These are phyloP conservation scores for Lucilia sericata DNA, from an alignment of 1,140 invertebrate genomes.

Conservation along the genomic window DNA sequence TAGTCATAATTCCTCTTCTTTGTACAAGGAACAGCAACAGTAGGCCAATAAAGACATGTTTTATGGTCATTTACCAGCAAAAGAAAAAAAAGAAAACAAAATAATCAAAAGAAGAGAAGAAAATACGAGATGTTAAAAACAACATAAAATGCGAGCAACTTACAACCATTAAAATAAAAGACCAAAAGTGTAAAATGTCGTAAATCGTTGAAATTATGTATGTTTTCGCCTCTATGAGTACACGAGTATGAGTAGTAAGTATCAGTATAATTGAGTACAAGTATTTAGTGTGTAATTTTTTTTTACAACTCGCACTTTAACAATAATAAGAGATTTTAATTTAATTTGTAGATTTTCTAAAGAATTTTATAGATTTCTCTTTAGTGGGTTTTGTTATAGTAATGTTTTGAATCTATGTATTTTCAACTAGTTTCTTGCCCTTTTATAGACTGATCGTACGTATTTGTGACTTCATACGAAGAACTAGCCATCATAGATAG, in stretches of 20 bases:
- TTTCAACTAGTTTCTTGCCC: neutral
- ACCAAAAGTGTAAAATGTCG: neutral
- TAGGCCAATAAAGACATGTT: slow-evolving; percentile 23
- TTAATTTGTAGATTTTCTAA: slow-evolving; percentile 6
- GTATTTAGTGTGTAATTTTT: too few species aligned
- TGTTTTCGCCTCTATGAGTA: neutral
- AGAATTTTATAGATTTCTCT: neutral
- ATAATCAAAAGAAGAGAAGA: neutral
- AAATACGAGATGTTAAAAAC: too few species aligned
- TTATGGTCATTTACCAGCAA: neutral
- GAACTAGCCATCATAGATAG: neutral
- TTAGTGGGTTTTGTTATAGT: neutral
- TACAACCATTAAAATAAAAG: neutral
- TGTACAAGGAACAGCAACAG: neutral
- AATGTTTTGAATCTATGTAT: neutral
- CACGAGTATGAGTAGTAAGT: neutral
- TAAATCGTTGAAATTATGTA: neutral
- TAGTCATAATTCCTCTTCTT: neutral
- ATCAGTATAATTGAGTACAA: too few species aligned
- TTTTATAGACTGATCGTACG: neutral
- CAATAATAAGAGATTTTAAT: neutral
- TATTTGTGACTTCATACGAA: neutral
- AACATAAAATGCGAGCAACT: neutral
- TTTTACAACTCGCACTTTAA: neutral
- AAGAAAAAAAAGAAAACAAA: neutral